These are phyloP conservation scores for Dromaius novaehollandiae DNA, from an alignment of 2,113 vertebrate species.

Conservation along the genomic window DNA sequence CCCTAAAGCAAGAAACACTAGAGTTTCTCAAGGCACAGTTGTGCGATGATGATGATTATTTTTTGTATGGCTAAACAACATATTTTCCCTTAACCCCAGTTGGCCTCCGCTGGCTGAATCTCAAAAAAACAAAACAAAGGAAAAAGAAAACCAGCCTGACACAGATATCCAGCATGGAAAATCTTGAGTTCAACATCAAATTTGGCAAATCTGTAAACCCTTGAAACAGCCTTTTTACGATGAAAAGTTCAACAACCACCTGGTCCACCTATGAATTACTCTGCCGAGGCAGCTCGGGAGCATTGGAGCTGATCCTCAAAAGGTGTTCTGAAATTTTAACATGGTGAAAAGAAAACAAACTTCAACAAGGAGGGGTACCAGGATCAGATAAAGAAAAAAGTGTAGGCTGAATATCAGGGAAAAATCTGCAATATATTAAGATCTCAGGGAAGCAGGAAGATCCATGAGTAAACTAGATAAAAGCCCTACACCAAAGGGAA, in stretches of 20 bases:
- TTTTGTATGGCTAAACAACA: constrained; percentile 57
- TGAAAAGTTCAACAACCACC: background rate
- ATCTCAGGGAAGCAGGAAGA: constrained; percentile 45
- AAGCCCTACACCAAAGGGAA: constrained; percentile 37
- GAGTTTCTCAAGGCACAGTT: constrained; percentile 4
- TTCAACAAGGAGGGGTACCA: constrained; percentile 6
- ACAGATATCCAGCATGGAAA: constrained; percentile 12
- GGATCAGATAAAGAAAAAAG: constrained; percentile 53
- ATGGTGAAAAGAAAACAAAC: constrained; percentile 16
- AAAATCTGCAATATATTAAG: constrained; percentile 58
- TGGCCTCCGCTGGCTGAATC: constrained; percentile 50
- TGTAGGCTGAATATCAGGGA: constrained; percentile 44
- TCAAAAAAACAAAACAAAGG: constrained; percentile 45
- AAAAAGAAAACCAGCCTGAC: constrained; percentile 17
- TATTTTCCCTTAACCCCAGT: constrained; percentile 62
- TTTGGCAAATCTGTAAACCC: background rate
- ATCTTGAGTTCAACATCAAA: background rate
- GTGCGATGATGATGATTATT: constrained; percentile 36
- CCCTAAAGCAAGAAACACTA: background rate
- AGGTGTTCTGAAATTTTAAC: constrained; percentile 14
- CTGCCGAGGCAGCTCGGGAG: background rate
- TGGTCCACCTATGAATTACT: background rate
- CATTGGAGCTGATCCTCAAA: background rate
- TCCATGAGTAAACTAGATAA: constrained; percentile 44
- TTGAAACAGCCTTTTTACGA: background rate